Evolutionary conservation across 2,888 invertebrate genomes (phyloP).

Genomic region (Synanthedon vespiformis): DNA sequence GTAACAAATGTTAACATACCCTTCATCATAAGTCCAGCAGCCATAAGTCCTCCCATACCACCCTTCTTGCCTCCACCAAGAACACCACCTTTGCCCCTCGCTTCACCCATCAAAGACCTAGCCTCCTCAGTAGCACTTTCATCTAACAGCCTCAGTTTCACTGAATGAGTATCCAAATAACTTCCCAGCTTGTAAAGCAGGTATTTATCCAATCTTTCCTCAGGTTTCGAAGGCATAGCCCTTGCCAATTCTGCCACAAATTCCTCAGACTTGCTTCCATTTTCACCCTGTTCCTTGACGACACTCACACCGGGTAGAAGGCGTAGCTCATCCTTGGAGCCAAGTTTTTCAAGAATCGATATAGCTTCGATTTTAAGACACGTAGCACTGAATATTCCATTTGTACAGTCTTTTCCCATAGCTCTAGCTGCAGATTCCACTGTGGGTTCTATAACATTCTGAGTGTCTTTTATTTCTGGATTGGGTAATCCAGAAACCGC

Average conservation of each 20-base stretch:
- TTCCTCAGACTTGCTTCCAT: slow-evolving; percentile 74
- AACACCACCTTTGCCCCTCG: slow-evolving; percentile 61
- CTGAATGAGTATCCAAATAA: slow-evolving; percentile 79
- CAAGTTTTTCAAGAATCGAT: slow-evolving; percentile 49
- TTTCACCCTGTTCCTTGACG: slow-evolving; percentile 71
- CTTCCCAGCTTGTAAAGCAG: slow-evolving; percentile 77
- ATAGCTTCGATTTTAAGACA: slow-evolving; percentile 61
- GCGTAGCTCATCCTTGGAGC: slow-evolving; percentile 46
- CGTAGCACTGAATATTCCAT: slow-evolving; percentile 52
- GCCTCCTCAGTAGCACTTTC: slow-evolving; percentile 71
- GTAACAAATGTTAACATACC: slow-evolving; percentile 37
- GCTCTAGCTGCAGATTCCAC: slow-evolving; percentile 38
- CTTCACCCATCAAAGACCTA: slow-evolving; percentile 66
- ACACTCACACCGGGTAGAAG: slow-evolving; percentile 72
- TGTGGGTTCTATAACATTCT: slow-evolving; percentile 26
- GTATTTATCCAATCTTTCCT: slow-evolving; percentile 81
- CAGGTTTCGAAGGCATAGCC: slow-evolving; percentile 80
- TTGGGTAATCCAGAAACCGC: slow-evolving; percentile 37
- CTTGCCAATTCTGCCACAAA: slow-evolving; percentile 80
- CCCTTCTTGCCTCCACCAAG: slow-evolving; percentile 58
- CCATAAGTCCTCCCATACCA: slow-evolving; percentile 60
- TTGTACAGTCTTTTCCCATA: slow-evolving; percentile 47
- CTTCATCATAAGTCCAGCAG: slow-evolving; percentile 74
- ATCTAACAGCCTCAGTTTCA: slow-evolving; percentile 79
- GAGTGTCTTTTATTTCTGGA: slow-evolving; percentile 29